Base-by-base conservation (phyloP, 2,888 invertebrate genomes). In the Camponotus fellah region DNA sequence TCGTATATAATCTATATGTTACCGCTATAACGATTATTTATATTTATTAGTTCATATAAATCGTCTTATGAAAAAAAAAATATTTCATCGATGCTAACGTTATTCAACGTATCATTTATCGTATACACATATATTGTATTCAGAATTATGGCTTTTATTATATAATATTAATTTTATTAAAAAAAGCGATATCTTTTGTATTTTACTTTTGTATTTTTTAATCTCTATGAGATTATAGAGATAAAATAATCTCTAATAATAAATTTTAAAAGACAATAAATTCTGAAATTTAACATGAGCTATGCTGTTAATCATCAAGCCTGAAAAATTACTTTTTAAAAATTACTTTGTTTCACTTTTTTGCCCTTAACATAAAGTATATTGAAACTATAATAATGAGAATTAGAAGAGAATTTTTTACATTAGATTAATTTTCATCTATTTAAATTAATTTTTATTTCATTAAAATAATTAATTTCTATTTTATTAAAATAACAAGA, bases 1-100 rank as follows among this genome's bases (percentile, higher is more conserved):
- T 72, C 79, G 75, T 75, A 72, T 6, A 21, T 72, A 72, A 72
- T 21, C 60, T 34, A 14, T 46, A 49, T 17, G n/a, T n/a, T 2
- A 53, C 8, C 79, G 75, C 46, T 72, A 80, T 74, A 80, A 80
- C 75, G 46, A 80, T 74, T 80, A 80, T 80, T 80, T 60, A 74
- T 75, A 60, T 80, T 80, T 80, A 80, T 80, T 80, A 58, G 26
- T 60, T 21, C 74, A 46, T 34, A 72, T 46, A 46, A 68, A 74
- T 72, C 46, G 75, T 46, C 9, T 17, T 46, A 60, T 79, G 37
- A 58, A 72, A 77, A 32, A 40, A 79, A 34, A 43, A 43, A n/a
- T n/a, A 21, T 60, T 60, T 60, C 21, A 60, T 72, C 40, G 26
- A n/a, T n/a, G 17, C 6, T 9, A 32, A 75, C 17, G 37, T 60